Percentiles rank a stretch among this genome's conserved stretches.
phyloP scores from a whole-genome alignment of 2,797 vertebrate genomes.

The Falco berigora region DNA sequence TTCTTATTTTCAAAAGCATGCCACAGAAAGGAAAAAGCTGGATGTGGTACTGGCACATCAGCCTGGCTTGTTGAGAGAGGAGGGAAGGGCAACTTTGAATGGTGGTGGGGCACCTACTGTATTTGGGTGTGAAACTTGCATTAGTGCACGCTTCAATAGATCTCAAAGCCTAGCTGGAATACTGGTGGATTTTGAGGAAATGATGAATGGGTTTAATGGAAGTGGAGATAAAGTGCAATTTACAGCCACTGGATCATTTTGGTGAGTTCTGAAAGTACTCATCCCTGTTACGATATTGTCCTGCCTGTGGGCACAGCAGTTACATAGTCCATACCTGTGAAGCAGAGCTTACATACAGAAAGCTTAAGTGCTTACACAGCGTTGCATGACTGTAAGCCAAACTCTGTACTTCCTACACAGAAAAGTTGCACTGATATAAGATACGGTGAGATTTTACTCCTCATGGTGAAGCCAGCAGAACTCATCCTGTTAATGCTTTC shows the following conservation, averaged over 20 bases:
- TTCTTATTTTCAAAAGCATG: background rate
- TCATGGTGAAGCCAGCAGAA: background rate
- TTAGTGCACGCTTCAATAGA: background rate
- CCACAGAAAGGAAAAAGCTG: background rate
- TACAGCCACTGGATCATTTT: background rate
- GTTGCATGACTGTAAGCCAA: background rate
- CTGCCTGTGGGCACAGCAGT: background rate
- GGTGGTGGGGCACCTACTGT: background rate
- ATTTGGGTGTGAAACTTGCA: background rate
- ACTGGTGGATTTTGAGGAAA: background rate
- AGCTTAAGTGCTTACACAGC: background rate
- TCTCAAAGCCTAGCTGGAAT: background rate
- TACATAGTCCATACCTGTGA: background rate
- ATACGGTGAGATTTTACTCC: background rate
- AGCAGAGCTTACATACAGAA: background rate
- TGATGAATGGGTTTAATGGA: background rate
- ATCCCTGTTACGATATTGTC: background rate
- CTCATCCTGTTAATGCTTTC: background rate
- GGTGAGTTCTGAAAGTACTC: background rate
- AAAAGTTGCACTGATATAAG: background rate
- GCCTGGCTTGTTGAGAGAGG: background rate
- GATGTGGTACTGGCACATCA: background rate
- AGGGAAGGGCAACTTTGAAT: background rate
- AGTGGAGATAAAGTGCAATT: background rate
- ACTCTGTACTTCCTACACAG: background rate